These are phyloP conservation scores for Notarius quadriscutis DNA, from an alignment of 2,113 vertebrate species.

Conservation along the genomic window DNA sequence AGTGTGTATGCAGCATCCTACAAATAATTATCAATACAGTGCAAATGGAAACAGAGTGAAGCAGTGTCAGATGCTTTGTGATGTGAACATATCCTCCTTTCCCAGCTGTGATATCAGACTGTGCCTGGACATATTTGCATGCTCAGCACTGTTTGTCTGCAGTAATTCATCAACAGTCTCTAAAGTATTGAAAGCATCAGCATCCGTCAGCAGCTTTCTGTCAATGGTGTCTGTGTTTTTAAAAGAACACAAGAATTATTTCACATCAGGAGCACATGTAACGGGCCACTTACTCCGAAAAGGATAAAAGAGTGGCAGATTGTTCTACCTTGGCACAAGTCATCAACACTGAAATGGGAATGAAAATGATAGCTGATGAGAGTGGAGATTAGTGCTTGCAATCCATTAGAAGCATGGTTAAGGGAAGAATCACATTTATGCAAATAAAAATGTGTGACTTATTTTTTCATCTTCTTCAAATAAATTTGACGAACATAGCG, in stretches of 20 bases:
- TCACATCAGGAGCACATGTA: constrained; percentile 44
- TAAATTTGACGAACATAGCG: not conserved
- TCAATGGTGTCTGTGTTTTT: constrained; percentile 71
- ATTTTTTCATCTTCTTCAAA: not conserved
- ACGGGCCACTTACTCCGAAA: constrained; percentile 48
- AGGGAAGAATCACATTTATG: not conserved
- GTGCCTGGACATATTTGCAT: constrained; percentile 71
- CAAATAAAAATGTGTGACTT: not conserved
- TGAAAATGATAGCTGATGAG: constrained; percentile 9
- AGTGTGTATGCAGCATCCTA: constrained; percentile 2
- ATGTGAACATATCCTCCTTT: constrained; percentile 67
- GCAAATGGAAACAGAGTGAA: constrained; percentile 30
- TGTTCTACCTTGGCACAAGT: constrained; percentile 2
- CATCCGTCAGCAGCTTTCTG: constrained; percentile 75
- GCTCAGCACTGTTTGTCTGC: constrained; percentile 79
- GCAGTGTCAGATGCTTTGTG: constrained; percentile 52
- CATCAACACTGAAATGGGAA: not conserved
- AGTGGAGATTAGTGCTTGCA: not conserved
- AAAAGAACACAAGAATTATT: constrained; percentile 55
- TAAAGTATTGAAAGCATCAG: constrained; percentile 77
- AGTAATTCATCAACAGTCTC: constrained; percentile 79
- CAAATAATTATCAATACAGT: constrained; percentile 28
- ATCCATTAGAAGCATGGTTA: not conserved
- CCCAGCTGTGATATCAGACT: constrained; percentile 52
- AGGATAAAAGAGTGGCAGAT: constrained; percentile 18